These are phyloP conservation scores for Hylaea fasciaria DNA, from an alignment of 2,888 invertebrate genomes.

Conservation along the genomic window DNA sequence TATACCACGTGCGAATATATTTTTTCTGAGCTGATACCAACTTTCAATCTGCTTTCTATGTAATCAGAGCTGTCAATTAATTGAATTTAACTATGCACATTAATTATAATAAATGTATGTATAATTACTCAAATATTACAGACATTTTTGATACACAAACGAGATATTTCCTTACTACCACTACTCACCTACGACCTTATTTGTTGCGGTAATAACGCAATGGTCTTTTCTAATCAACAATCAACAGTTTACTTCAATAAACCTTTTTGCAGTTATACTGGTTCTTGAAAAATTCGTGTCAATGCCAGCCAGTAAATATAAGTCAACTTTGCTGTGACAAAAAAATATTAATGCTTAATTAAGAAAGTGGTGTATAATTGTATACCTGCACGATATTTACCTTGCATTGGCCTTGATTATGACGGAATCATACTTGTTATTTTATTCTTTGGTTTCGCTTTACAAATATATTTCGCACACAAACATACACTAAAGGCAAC, in stretches of 20 bases:
- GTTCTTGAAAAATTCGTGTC: conserved; percentile 33
- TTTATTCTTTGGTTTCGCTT: too few relatives aligned
- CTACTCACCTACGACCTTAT: too few relatives aligned
- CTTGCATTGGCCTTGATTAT: not conserved
- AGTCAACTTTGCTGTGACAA: conserved; percentile 31
- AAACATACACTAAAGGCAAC: too few relatives aligned
- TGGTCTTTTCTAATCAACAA: too few relatives aligned
- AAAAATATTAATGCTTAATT: conserved; percentile 18
- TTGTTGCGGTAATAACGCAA: too few relatives aligned
- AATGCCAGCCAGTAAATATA: conserved; percentile 35
- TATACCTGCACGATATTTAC: not conserved
- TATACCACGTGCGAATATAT: too few relatives aligned
- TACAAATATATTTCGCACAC: too few relatives aligned
- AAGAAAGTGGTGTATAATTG: not conserved
- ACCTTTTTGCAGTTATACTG: not conserved
- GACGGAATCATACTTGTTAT: too few relatives aligned
- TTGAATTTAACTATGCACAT: not conserved
- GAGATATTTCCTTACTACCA: too few relatives aligned
- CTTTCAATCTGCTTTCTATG: too few relatives aligned
- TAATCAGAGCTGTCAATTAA: not conserved
- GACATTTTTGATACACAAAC: conserved; percentile 33
- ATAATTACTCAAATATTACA: conserved; percentile 15
- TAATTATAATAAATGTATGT: conserved; percentile 21
- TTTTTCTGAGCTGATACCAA: too few relatives aligned
- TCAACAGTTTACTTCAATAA: conserved; percentile 31